Conservation (phyloP, 2,113 vertebrate genomes). For the Vanacampus margaritifer region DNA sequence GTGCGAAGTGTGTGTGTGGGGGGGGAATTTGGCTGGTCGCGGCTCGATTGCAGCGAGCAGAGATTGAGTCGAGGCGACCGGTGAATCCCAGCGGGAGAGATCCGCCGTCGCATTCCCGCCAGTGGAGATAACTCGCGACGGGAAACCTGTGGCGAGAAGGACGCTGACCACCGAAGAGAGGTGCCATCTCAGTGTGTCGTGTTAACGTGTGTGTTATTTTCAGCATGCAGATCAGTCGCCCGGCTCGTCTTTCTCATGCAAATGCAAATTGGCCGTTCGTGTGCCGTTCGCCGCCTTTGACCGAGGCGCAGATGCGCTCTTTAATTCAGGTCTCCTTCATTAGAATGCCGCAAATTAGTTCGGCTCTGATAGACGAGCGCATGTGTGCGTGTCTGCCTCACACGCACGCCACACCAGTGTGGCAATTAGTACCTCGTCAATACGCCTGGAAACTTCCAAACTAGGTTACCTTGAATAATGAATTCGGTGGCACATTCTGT, state of each 20-base stretch:
- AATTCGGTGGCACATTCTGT: not conserved
- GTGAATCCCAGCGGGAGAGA: conserved; percentile 22
- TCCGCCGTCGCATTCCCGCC: conserved; percentile 33
- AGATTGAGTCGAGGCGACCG: conserved; percentile 47
- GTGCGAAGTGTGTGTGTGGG: not conserved
- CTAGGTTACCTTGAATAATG: conserved; percentile 39
- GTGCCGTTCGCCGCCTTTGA: conserved; percentile 28
- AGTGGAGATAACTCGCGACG: conserved; percentile 49
- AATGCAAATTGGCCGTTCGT: conserved; percentile 41
- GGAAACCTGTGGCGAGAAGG: conserved; percentile 54
- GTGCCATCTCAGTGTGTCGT: conserved; percentile 53
- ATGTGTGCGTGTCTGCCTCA: conserved; percentile 9
- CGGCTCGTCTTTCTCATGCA: conserved; percentile 51
- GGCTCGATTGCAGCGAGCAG: conserved; percentile 23
- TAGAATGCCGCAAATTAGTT: conserved; percentile 38
- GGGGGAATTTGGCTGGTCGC: conserved; percentile 25
- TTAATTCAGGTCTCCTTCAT: conserved; percentile 37
- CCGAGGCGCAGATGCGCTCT: conserved; percentile 33
- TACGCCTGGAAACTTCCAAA: conserved; percentile 48
- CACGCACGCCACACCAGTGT: conserved; percentile 7
- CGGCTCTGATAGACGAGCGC: conserved; percentile 26
- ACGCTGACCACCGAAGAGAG: conserved; percentile 47
- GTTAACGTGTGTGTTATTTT: conserved; percentile 19
- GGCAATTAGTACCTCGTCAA: conserved; percentile 26
- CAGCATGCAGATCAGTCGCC: conserved; percentile 41